These are phyloP conservation scores for Palythoa heliodiscus DNA, from an alignment of 92 coral and sea anemone genomes.

Conservation along the genomic window DNA sequence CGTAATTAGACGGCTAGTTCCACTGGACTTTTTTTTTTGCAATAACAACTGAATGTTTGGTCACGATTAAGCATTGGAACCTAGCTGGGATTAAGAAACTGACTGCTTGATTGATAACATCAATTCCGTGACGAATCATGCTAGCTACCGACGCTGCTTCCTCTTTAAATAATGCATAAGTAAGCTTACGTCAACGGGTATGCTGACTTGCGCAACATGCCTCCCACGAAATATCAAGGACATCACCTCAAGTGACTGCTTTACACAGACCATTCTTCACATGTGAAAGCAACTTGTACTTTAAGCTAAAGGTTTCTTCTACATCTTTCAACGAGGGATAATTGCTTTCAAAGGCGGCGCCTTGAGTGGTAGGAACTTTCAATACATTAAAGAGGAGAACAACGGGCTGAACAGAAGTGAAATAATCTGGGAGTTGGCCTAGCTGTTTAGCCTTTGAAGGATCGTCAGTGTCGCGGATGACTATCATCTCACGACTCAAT, in stretches of 20 bases:
- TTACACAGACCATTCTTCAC: no score
- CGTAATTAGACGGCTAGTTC: constrained; percentile 11
- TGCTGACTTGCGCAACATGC: constrained; percentile 60
- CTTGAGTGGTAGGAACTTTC: constrained; percentile 55
- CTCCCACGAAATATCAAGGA: constrained; percentile 64
- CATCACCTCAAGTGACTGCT: not conserved
- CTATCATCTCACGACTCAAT: constrained; percentile 44
- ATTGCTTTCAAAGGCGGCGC: constrained; percentile 64
- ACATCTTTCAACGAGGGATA: constrained; percentile 46
- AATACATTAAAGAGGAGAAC: constrained; percentile 52
- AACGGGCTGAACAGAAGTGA: constrained; percentile 49
- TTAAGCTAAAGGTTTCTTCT: no score
- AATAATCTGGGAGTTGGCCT: constrained; percentile 57
- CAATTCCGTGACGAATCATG: constrained; percentile 69
- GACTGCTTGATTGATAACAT: constrained; percentile 57
- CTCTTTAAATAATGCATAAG: constrained; percentile 55
- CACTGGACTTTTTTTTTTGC: constrained; percentile 56
- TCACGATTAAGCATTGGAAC: constrained; percentile 50
- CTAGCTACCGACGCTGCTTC: constrained; percentile 54
- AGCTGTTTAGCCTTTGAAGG: constrained; percentile 49
- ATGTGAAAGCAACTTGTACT: no score
- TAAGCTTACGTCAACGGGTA: constrained; percentile 48
- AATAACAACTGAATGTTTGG: constrained; percentile 41
- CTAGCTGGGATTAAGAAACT: constrained; percentile 29
- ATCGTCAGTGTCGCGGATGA: not conserved